These are phyloP conservation scores for Cenopis cana DNA, from an alignment of 2,888 invertebrate genomes.

Conservation along the genomic window DNA sequence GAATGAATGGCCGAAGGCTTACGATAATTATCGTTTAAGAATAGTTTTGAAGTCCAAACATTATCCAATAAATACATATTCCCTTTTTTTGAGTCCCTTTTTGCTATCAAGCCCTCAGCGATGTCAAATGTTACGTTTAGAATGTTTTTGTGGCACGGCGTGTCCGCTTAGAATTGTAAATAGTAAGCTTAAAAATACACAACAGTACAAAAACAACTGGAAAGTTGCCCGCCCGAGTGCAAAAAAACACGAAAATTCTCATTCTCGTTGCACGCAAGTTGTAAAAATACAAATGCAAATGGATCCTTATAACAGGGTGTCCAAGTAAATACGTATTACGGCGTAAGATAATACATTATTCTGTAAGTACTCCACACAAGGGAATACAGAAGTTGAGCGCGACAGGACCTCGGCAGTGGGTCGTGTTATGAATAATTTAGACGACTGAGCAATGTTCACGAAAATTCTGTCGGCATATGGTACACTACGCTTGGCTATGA, in stretches of 20 bases:
- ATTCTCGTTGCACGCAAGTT: slow-evolving; percentile 21
- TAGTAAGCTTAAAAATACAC: neutral
- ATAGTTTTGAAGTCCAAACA: no score
- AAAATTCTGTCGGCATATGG: slow-evolving; percentile 47
- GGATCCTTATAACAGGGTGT: slow-evolving; percentile 48
- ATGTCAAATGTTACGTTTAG: neutral
- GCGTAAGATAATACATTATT: slow-evolving; percentile 64
- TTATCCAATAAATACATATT: no score
- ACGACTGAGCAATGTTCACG: slow-evolving; percentile 53
- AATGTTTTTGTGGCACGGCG: neutral
- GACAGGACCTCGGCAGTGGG: slow-evolving; percentile 59
- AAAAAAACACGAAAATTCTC: slow-evolving; percentile 18
- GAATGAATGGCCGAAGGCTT: no score
- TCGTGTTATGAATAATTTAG: slow-evolving; percentile 66
- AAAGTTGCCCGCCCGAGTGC: neutral
- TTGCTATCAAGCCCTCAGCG: neutral
- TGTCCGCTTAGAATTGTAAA: neutral
- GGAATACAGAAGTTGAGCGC: slow-evolving; percentile 63
- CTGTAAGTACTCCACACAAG: slow-evolving; percentile 63
- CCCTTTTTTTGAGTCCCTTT: neutral
- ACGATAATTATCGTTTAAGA: no score
- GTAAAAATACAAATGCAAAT: slow-evolving; percentile 37
- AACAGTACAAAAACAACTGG: neutral
- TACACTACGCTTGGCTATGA: slow-evolving; percentile 27
- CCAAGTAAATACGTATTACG: slow-evolving; percentile 50